Conservation (phyloP, 2,888 invertebrate species). For the Girardia tigrina region DNA sequence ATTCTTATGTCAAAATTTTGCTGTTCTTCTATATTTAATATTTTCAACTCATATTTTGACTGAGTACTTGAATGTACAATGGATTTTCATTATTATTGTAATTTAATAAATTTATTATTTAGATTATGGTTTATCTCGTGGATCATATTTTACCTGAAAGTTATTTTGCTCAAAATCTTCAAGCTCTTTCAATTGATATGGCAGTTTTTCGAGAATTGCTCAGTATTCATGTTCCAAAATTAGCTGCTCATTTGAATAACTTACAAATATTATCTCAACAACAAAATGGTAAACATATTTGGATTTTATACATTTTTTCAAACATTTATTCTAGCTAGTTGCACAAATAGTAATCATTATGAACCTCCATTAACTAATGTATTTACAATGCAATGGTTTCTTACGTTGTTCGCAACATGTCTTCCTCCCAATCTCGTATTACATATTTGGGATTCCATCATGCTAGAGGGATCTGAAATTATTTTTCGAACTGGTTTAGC, state of each 20-base stretch:
- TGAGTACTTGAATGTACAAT: too few relatives aligned
- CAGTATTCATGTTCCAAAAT: conserved; percentile 65
- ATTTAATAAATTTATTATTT: too few relatives aligned
- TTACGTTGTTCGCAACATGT: conserved; percentile 83
- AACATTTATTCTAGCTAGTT: neutral
- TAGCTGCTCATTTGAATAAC: conserved; percentile 76
- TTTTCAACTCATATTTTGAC: too few relatives aligned
- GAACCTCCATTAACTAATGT: conserved; percentile 93
- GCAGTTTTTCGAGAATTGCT: conserved; percentile 86
- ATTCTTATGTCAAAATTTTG: too few relatives aligned
- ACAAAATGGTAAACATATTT: neutral
- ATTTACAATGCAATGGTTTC: conserved; percentile 98
- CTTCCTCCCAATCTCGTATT: conserved; percentile 76
- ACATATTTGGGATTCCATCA: conserved; percentile 83
- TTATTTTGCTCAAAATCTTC: conserved; percentile 85
- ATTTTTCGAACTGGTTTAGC: conserved; percentile 77
- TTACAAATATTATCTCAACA: conserved; percentile 58
- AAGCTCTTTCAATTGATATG: conserved; percentile 94
- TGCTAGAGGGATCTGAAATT: conserved; percentile 81
- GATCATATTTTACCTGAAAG: conserved; percentile 80
- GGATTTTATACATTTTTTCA: neutral
- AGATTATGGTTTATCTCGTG: conserved; percentile 78
- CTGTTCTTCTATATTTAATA: too few relatives aligned
- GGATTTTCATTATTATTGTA: too few relatives aligned
- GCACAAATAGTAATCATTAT: conserved; percentile 53